These are phyloP conservation scores for Sebastes alutus DNA, from an alignment of 2,797 vertebrate genomes.

Conservation along the genomic window DNA sequence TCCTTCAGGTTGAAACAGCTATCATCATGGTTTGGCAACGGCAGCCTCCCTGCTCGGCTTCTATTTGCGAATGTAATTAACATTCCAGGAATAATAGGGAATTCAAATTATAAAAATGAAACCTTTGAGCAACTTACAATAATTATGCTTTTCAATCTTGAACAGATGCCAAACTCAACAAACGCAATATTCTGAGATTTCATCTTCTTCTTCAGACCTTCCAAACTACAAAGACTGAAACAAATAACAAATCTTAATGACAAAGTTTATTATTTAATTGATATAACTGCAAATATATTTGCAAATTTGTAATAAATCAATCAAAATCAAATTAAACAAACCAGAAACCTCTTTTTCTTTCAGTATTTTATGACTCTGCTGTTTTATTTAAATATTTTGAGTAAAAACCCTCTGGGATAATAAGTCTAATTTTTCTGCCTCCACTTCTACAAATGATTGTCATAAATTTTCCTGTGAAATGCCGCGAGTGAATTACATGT, in stretches of 20 bases:
- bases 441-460: constrained; percentile 57
- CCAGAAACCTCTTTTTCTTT: background rate
- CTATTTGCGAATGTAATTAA: constrained; percentile 51
- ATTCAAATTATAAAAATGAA: constrained; percentile 37
- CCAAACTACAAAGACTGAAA: constrained; percentile 18
- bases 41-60: background rate
- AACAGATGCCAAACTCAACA: constrained; percentile 44
- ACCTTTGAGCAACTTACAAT: constrained; percentile 13
- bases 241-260: background rate
- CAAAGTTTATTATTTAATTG: background rate
- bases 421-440: constrained; percentile 39
- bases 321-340: constrained; percentile 12
- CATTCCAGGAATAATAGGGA: constrained; percentile 46
- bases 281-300: background rate
- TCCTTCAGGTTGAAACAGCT: background rate
- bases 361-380: background rate
- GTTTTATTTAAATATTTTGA: constrained; percentile 6
- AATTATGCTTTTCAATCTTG: constrained; percentile 31
- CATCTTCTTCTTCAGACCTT: background rate
- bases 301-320: constrained; percentile 5
- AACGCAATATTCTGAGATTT: constrained; percentile 5
- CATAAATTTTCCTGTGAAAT: constrained; percentile 62
- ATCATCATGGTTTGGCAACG: constrained; percentile 1
- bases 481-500: constrained; percentile 65
- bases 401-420: constrained; percentile 22